These are phyloP conservation scores for Paramormyrops hopkinsi DNA, from an alignment of 2,797 vertebrate species.

Conservation along the genomic window DNA sequence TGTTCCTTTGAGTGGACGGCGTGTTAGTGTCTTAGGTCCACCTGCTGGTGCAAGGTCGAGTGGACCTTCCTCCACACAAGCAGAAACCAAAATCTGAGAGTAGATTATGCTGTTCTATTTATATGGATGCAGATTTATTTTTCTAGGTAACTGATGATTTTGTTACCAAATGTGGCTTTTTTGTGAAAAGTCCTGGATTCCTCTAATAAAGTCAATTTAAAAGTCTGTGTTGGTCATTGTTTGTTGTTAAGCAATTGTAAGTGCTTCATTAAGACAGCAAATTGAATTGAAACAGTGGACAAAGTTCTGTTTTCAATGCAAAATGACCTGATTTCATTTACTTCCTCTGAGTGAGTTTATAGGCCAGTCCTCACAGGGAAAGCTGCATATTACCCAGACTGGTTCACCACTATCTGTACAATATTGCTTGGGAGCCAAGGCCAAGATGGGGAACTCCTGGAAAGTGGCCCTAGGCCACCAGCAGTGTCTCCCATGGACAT, in stretches of 20 bases:
- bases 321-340: background rate
- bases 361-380: background rate
- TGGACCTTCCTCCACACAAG: slow-evolving; percentile 36
- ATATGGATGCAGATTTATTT: slow-evolving; percentile 67
- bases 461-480: slow-evolving; percentile 54
- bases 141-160: slow-evolving; percentile 63
- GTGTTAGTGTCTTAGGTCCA: slow-evolving; percentile 1
- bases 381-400: slow-evolving; percentile 32
- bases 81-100: slow-evolving; percentile 49
- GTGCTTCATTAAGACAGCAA: background rate
- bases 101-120: slow-evolving; percentile 61
- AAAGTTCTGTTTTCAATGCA: background rate
- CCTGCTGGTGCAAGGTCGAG: slow-evolving; percentile 47
- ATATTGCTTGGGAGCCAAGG: slow-evolving; percentile 55
- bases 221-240: slow-evolving; percentile 4
- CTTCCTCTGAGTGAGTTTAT: background rate
- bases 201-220: slow-evolving; percentile 73
- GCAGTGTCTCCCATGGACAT: slow-evolving; percentile 58
- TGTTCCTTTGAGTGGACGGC: background rate
- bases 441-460: slow-evolving; percentile 37
- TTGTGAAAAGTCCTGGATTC: slow-evolving; percentile 46
- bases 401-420: slow-evolving; percentile 50
- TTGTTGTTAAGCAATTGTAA: background rate
- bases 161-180: slow-evolving; percentile 65
- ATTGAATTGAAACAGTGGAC: background rate